Evolutionary conservation across 2,888 invertebrate species (phyloP).

Genomic region (Acanthosepion pharaonis): DNA sequence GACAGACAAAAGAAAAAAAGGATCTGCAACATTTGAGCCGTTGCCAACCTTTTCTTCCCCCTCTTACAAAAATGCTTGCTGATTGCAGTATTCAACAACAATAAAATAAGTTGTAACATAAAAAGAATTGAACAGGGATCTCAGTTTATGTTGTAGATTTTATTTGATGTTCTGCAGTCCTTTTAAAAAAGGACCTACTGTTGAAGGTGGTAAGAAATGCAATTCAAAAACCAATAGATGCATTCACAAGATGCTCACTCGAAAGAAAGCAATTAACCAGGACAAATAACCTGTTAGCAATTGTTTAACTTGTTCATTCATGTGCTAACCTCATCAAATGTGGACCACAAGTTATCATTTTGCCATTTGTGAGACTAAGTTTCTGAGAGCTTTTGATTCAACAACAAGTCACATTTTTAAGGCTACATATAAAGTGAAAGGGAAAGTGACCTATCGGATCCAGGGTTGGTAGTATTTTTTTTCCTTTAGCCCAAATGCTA

Average conservation of each 20-base stretch:
- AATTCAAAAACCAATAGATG: not conserved
- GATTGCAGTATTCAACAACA: conserved; percentile 4
- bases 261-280: conserved; percentile 33
- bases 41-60: not conserved
- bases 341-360: conserved; percentile 1
- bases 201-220: not conserved
- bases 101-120: not conserved
- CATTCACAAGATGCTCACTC: not conserved
- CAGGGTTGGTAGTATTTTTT: not conserved
- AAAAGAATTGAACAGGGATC: not conserved
- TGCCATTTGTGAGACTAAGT: not conserved
- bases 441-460: not conserved
- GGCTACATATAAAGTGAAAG: not conserved
- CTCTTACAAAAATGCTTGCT: not conserved
- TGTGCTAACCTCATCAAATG: conserved; percentile 22
- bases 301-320: conserved; percentile 18
- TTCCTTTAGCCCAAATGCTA: not conserved
- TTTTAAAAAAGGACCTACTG: not conserved
- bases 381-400: not conserved
- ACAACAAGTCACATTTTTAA: not conserved
- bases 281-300: not conserved
- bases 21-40: not conserved
- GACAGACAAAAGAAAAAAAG: not conserved
- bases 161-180: not conserved
- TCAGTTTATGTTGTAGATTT: not conserved